Conservation (phyloP, 1,140 invertebrate species). For the Euwallacea similis region DNA sequence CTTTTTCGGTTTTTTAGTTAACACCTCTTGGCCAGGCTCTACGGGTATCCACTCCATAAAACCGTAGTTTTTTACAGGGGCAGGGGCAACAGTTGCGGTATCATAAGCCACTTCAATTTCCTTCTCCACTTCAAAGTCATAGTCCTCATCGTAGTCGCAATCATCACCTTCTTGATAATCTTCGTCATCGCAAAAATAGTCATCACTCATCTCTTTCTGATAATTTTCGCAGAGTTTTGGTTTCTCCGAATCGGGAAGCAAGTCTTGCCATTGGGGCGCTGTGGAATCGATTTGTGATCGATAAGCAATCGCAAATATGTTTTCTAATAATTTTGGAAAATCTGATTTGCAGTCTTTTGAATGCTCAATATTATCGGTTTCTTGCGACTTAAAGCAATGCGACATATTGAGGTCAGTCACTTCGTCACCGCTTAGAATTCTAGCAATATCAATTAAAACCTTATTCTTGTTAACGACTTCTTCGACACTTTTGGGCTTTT, state of each 20-base stretch:
- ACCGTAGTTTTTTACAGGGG: constrained; percentile 13
- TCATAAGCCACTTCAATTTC: constrained; percentile 29
- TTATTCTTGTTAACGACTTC: constrained; percentile 43
- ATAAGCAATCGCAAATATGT: constrained; percentile 46
- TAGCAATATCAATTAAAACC: constrained; percentile 39
- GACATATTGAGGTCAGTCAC: constrained; percentile 19
- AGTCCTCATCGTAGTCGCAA: constrained; percentile 37
- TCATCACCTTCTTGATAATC: constrained; percentile 25
- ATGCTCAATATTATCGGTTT: constrained; percentile 3
- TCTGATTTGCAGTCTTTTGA: background rate
- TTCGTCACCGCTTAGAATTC: constrained; percentile 24
- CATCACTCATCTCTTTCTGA: constrained; percentile 22
- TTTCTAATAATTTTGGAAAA: constrained; percentile 25
- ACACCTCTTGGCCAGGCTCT: constrained; percentile 5
- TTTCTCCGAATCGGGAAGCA: constrained; percentile 19
- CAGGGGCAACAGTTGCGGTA: background rate
- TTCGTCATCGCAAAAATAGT: background rate
- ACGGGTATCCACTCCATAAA: constrained; percentile 43
- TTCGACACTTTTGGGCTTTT: background rate
- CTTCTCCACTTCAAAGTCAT: constrained; percentile 41
- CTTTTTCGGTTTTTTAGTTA: background rate
- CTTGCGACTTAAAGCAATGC: constrained; percentile 29
- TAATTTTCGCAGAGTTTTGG: constrained; percentile 21
- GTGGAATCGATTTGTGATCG: constrained; percentile 17
- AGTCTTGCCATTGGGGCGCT: constrained; percentile 18